Base-by-base conservation (phyloP, 2,888 invertebrate genomes). In the Silvanus unidentatus region DNA sequence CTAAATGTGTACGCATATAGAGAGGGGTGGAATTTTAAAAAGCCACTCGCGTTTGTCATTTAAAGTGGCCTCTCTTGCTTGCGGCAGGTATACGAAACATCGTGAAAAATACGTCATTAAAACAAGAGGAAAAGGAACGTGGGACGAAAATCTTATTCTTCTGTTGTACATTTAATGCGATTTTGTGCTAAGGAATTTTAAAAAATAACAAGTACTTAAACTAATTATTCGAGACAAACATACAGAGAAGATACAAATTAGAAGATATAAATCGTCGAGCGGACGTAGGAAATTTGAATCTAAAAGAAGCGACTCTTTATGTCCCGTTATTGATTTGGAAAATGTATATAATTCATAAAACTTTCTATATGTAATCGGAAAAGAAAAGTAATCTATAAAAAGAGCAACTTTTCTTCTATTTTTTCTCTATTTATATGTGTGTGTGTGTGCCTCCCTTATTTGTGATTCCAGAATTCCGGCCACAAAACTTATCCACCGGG, bases 21-120 rank as follows among this genome's bases (percentile, higher is more conserved):
- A 57, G 48, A 59, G 59, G 63, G 63, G 61, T 51, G 62, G 61
- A 65, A 65, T 65, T 64, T 64, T 63, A 64, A 67, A 67, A 65
- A 66, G 65, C 63, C 64, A 63, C 64, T 64, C 59, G 61, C 61
- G 64, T 65, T 63, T 66, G 63, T 67, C 65, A 65, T 64, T 64
- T 59, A 63, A 65, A 64, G 60, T 59, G 59, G 58, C 54, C 51
- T 46, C 48, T 50, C 36, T 44, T 37, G 37, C 44, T 45, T 14
- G 37, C 29, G 40, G 37, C 38, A 28, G 48, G 40, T 40, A 49
- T 46, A 49, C 53, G 53, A 50, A 53, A 43, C 53, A 48, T 53
- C 44, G 45, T 44, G 40, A 42, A 44, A 51, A 52, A 52, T 53
- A 37, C 37, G 37, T 37, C 37, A 37, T 37, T 37, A 37, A 37